Base-by-base conservation (phyloP, 2,113 vertebrate genomes). In the Vimba vimba region DNA sequence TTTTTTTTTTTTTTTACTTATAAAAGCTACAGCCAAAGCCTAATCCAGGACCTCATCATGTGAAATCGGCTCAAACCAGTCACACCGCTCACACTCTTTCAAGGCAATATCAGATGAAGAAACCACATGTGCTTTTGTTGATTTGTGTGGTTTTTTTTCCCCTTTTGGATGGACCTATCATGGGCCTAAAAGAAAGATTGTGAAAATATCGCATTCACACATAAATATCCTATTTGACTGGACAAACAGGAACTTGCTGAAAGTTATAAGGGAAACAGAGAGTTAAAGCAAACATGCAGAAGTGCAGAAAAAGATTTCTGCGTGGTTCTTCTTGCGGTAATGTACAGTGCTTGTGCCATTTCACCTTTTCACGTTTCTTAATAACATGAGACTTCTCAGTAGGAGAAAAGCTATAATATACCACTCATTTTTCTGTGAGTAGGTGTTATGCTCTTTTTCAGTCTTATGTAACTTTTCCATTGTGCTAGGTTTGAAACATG, bases 11-110 rank as follows among this genome's bases (percentile, higher is more conserved):
- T 91, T 91, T 91, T 92, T 91, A 93, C 90, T 91, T 89, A 92
- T 91, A 91, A 92, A 94, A 93, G 93, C 94, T 95, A 92, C 92
- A 94, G 94, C 94, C 94, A 95, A 94, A 95, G 93, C 92, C 89
- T 86, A 92, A 94, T 91, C 90, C 91, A n/a, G 68, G 50, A 86
- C 69, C 77, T 43, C 36, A 68, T 52, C 36, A 75, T 79, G 55
- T 69, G 66, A 83, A 82, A 82, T 27, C 60, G 21, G 43, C 9
- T 83, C 43, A 83, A 80, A 36, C 27, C 64, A 68, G 60, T 33
- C 60, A 82, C 62, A 66, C 39, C 25, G 17, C 36, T 47, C 59
- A 62, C 55, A 23, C 19, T 47, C 45, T 36, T 64, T 47, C n/a
- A 81, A 80, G n/a, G 13, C 23, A 13, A 25, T 25, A 59, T 17